Base-by-base conservation (phyloP, 2,888 invertebrate species). In the Hyles lineata region DNA sequence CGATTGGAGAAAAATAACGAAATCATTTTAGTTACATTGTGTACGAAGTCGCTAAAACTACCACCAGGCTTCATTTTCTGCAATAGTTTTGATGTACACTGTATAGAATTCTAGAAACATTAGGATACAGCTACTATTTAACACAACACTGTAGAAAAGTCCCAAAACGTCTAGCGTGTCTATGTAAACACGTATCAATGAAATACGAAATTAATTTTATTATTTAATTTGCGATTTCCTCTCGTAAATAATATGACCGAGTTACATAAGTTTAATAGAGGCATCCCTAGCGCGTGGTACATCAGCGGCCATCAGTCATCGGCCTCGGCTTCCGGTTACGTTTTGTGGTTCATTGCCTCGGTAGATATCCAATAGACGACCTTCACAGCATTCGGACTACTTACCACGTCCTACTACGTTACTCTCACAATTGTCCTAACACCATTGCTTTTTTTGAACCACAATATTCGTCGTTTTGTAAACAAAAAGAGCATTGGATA, bases 291-390 rank as follows among this genome's bases (percentile, higher is more conserved):
- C 78, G 71, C 79, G 67, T 76, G 75, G 79, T 80, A 74, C 84
- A 85, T 86, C 87, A 86, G 81, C 82, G 85, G 83, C 82, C 89
- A 87, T 89, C 92, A 90, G 92, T 91, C 92, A 91, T 90, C 88
- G 89, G 88, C 89, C 91, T 83, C 82, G 83, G 80, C 88, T 92
- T 92, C 92, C 92, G 92, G 90, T 88, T 87, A 82, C 86, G 88
- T 87, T 88, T 87, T 87, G 87, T 88, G 89, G 92, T 92, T 92
- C 92, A 92, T 90, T 90, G 92, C 85, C 92, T 92, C 85, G 80
- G 77, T 82, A 88, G 83, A 86, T 82, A 84, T 83, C 84, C 79
- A 83, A 81, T 78, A 79, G 76, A 76, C 85, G 91, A 90, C 92
- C 92, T 92, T 92, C 90, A 84, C 75, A 77, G 73, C 77, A 84